Conservation (phyloP, 2,888 invertebrate species). For the Leucoptera coffeella region DNA sequence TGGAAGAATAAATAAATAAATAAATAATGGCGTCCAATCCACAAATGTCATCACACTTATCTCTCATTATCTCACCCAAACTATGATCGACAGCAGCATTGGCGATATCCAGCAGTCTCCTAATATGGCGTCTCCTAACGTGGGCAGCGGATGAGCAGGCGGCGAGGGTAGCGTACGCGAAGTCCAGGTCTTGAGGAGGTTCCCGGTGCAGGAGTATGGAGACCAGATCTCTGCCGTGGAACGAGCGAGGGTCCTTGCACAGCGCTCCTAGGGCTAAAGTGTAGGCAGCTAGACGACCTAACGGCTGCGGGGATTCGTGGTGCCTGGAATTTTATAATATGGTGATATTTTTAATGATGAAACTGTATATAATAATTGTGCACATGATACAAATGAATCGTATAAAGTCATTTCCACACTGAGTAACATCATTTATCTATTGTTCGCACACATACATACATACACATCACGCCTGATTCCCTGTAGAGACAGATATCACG, state of each 20-base stretch:
- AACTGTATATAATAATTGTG: no score
- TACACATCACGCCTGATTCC: no score
- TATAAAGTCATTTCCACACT: no score
- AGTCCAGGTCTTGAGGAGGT: conserved; percentile 65
- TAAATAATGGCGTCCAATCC: no score
- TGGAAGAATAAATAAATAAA: no score
- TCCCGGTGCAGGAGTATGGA: conserved; percentile 73
- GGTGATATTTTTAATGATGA: no score
- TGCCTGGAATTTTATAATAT: no score
- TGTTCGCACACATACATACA: no score
- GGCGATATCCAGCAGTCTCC: conserved; percentile 73
- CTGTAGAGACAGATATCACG: no score
- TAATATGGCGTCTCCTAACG: conserved; percentile 73
- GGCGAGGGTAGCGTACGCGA: conserved; percentile 73
- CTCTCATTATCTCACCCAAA: conserved; percentile 47
- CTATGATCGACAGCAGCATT: conserved; percentile 76
- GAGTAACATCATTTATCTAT: no score
- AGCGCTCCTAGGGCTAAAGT: conserved; percentile 72
- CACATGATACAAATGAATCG: no score
- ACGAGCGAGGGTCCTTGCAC: conserved; percentile 79
- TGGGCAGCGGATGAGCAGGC: conserved; percentile 80
- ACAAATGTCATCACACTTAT: background rate
- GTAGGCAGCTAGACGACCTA: conserved; percentile 71
- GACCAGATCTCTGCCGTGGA: conserved; percentile 80
- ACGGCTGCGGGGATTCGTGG: conserved; percentile 68